Conservation (phyloP, 1,140 invertebrate genomes). For the Pseudomyrmex dendroicus region DNA sequence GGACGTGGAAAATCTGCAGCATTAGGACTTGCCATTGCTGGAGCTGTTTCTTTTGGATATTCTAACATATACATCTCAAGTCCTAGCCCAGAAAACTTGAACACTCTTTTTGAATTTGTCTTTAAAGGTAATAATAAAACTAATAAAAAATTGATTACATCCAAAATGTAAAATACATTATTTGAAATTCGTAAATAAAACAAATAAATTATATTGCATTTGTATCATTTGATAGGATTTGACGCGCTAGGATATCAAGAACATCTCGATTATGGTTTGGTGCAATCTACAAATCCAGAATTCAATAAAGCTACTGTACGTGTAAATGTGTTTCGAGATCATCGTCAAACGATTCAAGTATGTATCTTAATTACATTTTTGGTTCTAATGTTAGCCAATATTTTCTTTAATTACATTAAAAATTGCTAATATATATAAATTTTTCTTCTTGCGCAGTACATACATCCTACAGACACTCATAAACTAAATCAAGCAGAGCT, state of each 20-base stretch:
- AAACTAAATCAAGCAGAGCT: constrained; percentile 97
- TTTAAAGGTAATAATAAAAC: constrained; percentile 90
- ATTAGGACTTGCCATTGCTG: constrained; percentile 96
- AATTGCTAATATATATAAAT: constrained; percentile 21
- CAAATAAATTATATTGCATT: constrained; percentile 3
- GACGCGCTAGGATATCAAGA: constrained; percentile 98
- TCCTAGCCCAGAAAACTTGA: constrained; percentile 99
- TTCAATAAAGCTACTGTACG: constrained; percentile 98
- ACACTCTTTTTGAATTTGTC: constrained; percentile 98
- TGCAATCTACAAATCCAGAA: constrained; percentile 98
- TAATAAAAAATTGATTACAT: not conserved
- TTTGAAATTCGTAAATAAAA: not conserved
- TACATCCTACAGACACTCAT: constrained; percentile 95
- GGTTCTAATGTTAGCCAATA: not conserved
- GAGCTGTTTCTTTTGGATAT: constrained; percentile 94
- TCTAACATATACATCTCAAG: constrained; percentile 99
- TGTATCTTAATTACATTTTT: not conserved
- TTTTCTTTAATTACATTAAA: not conserved
- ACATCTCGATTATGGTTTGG: constrained; percentile 97
- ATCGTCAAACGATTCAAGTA: constrained; percentile 98
- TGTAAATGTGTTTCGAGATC: constrained; percentile 96
- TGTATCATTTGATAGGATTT: constrained; percentile 87
- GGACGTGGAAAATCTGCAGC: constrained; percentile 99
- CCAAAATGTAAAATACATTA: not conserved
- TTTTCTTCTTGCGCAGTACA: constrained; percentile 89